Evolutionary conservation across 2,888 invertebrate genomes (phyloP).

Genomic region (Apotomis betuletana): DNA sequence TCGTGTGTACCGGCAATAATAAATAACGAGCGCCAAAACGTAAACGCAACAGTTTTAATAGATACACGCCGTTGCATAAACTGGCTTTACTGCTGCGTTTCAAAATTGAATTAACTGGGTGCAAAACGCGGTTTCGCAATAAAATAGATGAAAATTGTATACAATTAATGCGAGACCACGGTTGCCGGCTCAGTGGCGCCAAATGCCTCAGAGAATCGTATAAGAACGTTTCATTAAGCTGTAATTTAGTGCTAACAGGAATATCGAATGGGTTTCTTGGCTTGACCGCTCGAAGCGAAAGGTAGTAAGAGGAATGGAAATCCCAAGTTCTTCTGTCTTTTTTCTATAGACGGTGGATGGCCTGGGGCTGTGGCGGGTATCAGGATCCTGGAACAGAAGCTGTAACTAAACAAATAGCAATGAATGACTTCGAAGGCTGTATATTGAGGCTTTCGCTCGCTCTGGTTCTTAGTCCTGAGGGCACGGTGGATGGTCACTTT

Average conservation of each 20-base stretch:
- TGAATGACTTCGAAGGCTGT: not conserved
- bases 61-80: conserved; percentile 10
- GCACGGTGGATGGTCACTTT: too few relatives aligned
- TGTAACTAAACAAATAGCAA: conserved; percentile 21
- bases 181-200: conserved; percentile 51
- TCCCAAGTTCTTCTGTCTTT: conserved; percentile 50
- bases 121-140: conserved; percentile 53
- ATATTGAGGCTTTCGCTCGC: not conserved
- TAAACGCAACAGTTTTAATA: not conserved
- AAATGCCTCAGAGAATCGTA: conserved; percentile 47
- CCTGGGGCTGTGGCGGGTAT: not conserved
- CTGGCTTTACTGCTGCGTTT: conserved; percentile 43
- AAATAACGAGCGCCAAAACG: not conserved
- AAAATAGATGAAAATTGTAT: conserved; percentile 61
- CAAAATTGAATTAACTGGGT: conserved; percentile 56
- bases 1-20: not conserved
- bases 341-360: not conserved
- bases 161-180: conserved; percentile 53
- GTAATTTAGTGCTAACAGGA: conserved; percentile 65
- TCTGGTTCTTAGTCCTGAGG: too few relatives aligned
- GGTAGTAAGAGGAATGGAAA: conserved; percentile 50
- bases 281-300: conserved; percentile 51
- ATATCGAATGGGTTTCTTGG: conserved; percentile 55
- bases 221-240: conserved; percentile 67
- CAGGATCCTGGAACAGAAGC: conserved; percentile 22